phyloP scores from a whole-genome alignment of 2,797 vertebrate species.

The Typhlichthys subterraneus region DNA sequence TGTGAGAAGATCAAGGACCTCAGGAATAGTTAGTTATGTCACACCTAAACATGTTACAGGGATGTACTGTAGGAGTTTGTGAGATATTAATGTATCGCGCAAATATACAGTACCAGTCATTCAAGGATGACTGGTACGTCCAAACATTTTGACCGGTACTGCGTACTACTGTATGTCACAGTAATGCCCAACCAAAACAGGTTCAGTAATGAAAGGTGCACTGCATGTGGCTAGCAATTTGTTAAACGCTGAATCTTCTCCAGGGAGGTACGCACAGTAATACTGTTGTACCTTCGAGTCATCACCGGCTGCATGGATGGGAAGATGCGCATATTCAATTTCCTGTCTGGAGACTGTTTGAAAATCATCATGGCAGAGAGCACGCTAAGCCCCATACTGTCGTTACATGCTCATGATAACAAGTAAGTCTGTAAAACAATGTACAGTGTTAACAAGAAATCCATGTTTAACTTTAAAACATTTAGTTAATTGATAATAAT shows the following conservation, averaged over 20 bases:
- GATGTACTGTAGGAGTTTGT: no score
- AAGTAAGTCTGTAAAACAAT: slow-evolving; percentile 65
- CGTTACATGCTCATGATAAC: slow-evolving; percentile 75
- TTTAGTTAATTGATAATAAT: neutral
- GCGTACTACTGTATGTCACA: neutral
- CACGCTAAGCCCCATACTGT: slow-evolving; percentile 72
- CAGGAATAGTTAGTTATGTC: neutral
- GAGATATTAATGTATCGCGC: no score
- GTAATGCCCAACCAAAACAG: neutral
- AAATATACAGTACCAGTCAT: no score
- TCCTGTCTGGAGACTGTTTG: slow-evolving; percentile 84
- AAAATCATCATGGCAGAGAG: slow-evolving; percentile 74
- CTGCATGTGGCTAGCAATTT: neutral
- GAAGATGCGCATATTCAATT: slow-evolving; percentile 87
- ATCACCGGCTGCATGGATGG: slow-evolving; percentile 88
- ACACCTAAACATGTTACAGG: neutral
- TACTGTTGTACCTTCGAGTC: slow-evolving; percentile 84
- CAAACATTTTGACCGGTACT: no score
- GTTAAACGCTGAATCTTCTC: slow-evolving; percentile 2
- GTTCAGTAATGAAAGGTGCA: neutral
- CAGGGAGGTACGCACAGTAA: slow-evolving; percentile 85
- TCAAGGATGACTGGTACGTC: no score
- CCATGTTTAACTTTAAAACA: neutral
- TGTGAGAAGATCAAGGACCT: slow-evolving; percentile 67
- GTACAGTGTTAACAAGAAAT: neutral